Conservation (phyloP, 2,797 vertebrate genomes). For the Simalia tracyae region DNA sequence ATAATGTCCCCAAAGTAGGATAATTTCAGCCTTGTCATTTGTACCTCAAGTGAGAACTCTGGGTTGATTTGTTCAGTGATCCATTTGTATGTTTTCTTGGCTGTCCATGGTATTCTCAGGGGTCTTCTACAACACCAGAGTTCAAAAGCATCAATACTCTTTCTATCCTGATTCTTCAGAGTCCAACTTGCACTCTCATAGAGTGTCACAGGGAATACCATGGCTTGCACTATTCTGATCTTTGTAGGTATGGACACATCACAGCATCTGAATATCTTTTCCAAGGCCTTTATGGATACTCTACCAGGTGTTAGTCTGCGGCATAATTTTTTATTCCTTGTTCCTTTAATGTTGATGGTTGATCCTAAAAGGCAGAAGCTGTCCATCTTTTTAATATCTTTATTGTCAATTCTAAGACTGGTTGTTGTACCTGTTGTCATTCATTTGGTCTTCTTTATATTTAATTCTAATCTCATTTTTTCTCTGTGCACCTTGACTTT, state of each 20-base stretch:
- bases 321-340: no score
- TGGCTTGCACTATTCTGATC: not conserved
- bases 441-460: no score
- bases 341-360: no score
- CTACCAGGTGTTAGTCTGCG: no score
- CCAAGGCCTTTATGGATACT: no score
- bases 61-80: not conserved
- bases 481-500: no score
- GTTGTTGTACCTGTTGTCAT: no score
- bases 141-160: not conserved
- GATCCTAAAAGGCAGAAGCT: no score
- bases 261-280: not conserved
- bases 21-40: not conserved
- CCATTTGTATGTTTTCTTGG: not conserved
- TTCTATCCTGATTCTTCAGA: not conserved
- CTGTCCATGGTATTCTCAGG: not conserved
- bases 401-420: no score
- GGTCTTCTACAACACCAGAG: not conserved
- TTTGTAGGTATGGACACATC: not conserved
- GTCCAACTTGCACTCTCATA: not conserved
- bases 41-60: not conserved
- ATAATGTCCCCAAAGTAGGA: not conserved
- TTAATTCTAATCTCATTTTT: no score
- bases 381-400: no score
- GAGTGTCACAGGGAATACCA: not conserved